Evolutionary conservation across 2,888 invertebrate species (phyloP), one percentile per base, ranked within the genome.

Genomic region (Melitaea athalia): DNA sequence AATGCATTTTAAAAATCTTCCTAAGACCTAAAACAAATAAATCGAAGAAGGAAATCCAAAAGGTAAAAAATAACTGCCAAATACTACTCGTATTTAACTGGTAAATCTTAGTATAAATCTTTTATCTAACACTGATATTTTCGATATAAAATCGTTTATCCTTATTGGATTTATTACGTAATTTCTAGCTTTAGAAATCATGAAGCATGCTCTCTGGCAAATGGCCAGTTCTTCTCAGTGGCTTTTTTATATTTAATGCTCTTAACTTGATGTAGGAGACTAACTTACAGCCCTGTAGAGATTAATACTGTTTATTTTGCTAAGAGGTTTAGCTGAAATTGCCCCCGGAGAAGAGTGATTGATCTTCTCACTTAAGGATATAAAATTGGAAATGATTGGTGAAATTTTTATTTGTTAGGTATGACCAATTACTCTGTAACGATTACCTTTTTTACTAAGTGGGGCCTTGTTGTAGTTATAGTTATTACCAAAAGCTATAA

Each of bases 261-360:
- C 88, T 89, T 88, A 88, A 86, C 84, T 87, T 88, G 86, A 90
- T 88, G 85, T 85, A 87, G 83, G 86, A 82, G 79, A 82, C 83
- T 77, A 82, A 87, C 80, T 88, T 86, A 83, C 81, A 82, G 82
- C 79, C 80, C 78, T 79, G 74, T 79, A 72, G 71, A 83, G 84
- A 90, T 89, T 88, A 87, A 85, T 87, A 83, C 76, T 81, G 82
- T 88, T 88, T 87, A 87, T 85, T 85, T 85, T 81, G 80, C 75
- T 85, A 85, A 88, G 86, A 87, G 85, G 85, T 84, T 89, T 85
- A 85, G 73, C 77, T 79, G 74, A 82, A 87, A 88, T 86, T 87
- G 84, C 78, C 81, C 83, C 79, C 66, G 74, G 74, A 70, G 71
- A 72, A 78, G 15, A 68, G 52, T 68, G 70, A 70, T 63, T 65